Percentiles rank a stretch among this genome's conserved stretches.
Conservation (phyloP, 2,113 vertebrate genomes). For the Bos taurus region ARS-UCD2.0 NC_037337.1:17692001-17692500, state of each 20-base stretch:
- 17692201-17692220: background rate
- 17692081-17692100: too few species aligned
- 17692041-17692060: too few species aligned
- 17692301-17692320: background rate
- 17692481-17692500: background rate
- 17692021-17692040: too few species aligned
- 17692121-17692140: background rate
- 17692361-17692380: background rate
- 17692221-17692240: background rate
- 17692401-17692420: background rate
- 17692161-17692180: background rate
- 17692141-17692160: background rate
- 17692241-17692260: background rate
- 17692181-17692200: background rate
- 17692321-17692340: background rate
- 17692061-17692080: too few species aligned
- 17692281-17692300: background rate
- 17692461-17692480: background rate
- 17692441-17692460: background rate
- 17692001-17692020: too few species aligned
- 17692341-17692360: background rate
- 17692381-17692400: background rate
- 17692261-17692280: background rate
- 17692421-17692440: background rate
- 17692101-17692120: background rate